Evolutionary conservation across 2,113 vertebrate genomes (phyloP), one percentile per base, ranked within the genome.

Genomic region (Osmerus mordax): DNA sequence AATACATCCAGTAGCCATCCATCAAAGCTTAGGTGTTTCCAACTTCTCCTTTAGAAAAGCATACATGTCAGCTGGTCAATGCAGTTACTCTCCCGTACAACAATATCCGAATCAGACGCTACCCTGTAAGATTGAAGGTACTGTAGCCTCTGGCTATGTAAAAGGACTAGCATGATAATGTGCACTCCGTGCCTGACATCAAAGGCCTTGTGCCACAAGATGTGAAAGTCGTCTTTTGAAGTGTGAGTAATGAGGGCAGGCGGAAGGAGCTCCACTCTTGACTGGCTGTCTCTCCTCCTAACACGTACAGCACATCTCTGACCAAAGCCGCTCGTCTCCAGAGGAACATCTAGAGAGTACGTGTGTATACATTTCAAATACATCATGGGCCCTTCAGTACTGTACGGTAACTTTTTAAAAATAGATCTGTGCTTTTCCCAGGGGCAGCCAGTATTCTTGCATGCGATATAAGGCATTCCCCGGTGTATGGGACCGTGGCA

Each of bases 281-380:
- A 62, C 25, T 63, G 4, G 62, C 25, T 64, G 29, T 64, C 62
- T 65, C 61, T 77, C 68, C 70, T 47, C 5, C 41, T 11, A 47
- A 47, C 41, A 47, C 41, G 41, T 47, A 47, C 41, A 11, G 41
- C 41, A 47, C 41, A 47, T 47, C 7, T 12, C 41, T 1, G 41
- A 47, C 41, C 41, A 47, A 47, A 47, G 41, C 9, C 7, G 1
- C 8, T 12, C 41, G 2, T 47, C 41, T 47, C 41, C 7, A 47
- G 41, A 47, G 41, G 9, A 47, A 47, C 41, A 47, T 47, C 41
- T 2, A 12, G 41, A 47, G 8, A 7, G 2, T 47, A 47, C 41
- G 41, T 47, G 41, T 11, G 41, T 47, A 7, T 47, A 47, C 9
- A 47, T 9, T 1, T 47, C 41, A 47, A 11, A 47, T 9, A 47